A percentile compares a stretch with the other conserved stretches of the same genome.
Evolutionary conservation across 2,797 vertebrate species (phyloP).

Genomic region (Synaphobranchus kaupii): DNA sequence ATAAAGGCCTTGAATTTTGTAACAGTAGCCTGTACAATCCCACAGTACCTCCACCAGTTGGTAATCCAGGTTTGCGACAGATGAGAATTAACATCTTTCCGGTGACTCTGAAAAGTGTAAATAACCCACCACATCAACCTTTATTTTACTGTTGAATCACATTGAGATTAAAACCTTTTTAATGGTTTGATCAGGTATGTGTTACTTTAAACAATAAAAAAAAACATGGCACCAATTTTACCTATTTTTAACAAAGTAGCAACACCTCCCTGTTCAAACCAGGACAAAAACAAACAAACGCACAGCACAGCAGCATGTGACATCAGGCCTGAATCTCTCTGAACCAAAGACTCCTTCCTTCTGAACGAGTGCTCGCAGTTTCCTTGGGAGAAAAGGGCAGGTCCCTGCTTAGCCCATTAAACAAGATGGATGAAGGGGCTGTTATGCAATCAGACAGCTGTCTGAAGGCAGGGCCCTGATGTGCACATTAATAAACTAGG

Average conservation of each 20-base stretch:
- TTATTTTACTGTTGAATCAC: neutral
- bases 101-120: neutral
- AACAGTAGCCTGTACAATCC: neutral
- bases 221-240: neutral
- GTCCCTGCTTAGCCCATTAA: neutral
- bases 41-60: neutral
- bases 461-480: neutral
- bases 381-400: neutral
- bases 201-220: neutral
- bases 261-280: neutral
- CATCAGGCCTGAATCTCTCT: neutral
- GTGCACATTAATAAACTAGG: neutral
- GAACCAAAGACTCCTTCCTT: neutral
- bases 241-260: neutral
- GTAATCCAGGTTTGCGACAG: neutral
- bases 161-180: neutral
- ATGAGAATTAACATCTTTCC: neutral
- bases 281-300: neutral
- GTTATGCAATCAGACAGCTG: constrained; percentile 11
- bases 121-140: neutral
- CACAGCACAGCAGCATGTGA: neutral
- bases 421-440: constrained; percentile 11
- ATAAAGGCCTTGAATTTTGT: neutral
- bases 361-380: neutral
- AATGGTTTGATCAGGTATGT: neutral